A percentile compares a stretch with the other conserved stretches of the same genome.
Evolutionary conservation across 1,140 invertebrate genomes (phyloP).

Genomic region (Hypsibius dujardini): DNA sequence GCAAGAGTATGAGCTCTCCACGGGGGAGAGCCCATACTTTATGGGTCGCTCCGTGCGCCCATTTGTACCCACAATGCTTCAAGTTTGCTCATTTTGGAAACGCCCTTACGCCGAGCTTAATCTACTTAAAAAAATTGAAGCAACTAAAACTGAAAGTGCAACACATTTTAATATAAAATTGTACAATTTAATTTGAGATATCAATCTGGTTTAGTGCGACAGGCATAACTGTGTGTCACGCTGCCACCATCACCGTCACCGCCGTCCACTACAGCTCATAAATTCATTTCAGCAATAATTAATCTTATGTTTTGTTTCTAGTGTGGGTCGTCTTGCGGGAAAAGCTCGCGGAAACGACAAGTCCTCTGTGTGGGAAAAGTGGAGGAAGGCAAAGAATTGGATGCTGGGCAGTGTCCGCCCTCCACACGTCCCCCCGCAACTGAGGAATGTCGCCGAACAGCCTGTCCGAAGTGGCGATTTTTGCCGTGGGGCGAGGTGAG

Average conservation of each 20-base stretch:
- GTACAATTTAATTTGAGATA: background rate
- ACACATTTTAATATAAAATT: background rate
- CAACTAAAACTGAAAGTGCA: background rate
- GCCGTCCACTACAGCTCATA: background rate
- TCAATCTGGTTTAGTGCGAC: background rate
- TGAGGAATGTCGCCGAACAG: constrained; percentile 24
- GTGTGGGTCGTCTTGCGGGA: constrained; percentile 22
- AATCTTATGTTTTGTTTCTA: constrained; percentile 16
- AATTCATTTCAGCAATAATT: background rate
- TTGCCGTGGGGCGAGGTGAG: constrained; percentile 30
- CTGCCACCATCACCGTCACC: background rate
- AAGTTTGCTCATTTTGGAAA: background rate
- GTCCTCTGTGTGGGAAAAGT: constrained; percentile 31
- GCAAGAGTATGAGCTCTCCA: background rate
- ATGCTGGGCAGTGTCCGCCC: constrained; percentile 28
- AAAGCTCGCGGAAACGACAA: constrained; percentile 25
- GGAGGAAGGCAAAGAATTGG: constrained; percentile 25
- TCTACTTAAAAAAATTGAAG: background rate
- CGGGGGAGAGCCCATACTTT: background rate
- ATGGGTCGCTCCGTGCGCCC: too few species aligned
- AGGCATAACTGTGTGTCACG: background rate
- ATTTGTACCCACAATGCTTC: constrained; percentile 2
- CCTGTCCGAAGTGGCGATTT: constrained; percentile 29
- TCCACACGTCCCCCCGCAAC: constrained; percentile 26
- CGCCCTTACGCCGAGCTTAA: background rate